These are phyloP conservation scores for Drosophila bipectinata DNA, from an alignment of 1,140 invertebrate genomes.

Conservation along the genomic window DNA sequence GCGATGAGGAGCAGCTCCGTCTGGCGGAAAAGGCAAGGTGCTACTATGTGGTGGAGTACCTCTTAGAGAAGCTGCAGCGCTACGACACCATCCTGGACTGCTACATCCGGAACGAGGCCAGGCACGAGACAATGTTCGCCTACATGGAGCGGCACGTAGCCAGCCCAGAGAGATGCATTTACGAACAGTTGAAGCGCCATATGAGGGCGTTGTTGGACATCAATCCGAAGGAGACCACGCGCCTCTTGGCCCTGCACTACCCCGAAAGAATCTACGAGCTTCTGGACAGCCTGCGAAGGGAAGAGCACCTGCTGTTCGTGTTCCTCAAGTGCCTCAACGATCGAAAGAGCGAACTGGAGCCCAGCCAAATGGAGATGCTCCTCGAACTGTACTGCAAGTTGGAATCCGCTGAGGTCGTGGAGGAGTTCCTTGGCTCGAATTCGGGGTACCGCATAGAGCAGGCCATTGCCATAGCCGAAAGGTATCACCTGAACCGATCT, in stretches of 20 bases:
- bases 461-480: constrained; percentile 83
- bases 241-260: constrained; percentile 85
- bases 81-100: constrained; percentile 84
- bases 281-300: constrained; percentile 78
- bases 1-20: constrained; percentile 77
- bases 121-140: constrained; percentile 89
- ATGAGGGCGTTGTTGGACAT: constrained; percentile 83
- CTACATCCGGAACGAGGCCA: constrained; percentile 85
- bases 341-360: constrained; percentile 85
- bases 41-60: constrained; percentile 84
- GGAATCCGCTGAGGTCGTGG: constrained; percentile 80
- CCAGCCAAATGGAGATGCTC: constrained; percentile 86
- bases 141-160: constrained; percentile 90
- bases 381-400: constrained; percentile 89
- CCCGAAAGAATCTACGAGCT: constrained; percentile 78
- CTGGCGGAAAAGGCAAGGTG: constrained; percentile 84
- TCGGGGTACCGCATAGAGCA: constrained; percentile 72
- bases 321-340: constrained; percentile 88
- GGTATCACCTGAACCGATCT: constrained; percentile 79
- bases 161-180: constrained; percentile 83
- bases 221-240: constrained; percentile 84
- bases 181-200: constrained; percentile 84
- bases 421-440: constrained; percentile 68
- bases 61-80: constrained; percentile 83
- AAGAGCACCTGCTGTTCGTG: constrained; percentile 85